Percentiles rank a stretch among this genome's conserved stretches.
Evolutionary conservation across 2,113 vertebrate genomes (phyloP).

Genomic region (Tragelaphus scriptus): DNA sequence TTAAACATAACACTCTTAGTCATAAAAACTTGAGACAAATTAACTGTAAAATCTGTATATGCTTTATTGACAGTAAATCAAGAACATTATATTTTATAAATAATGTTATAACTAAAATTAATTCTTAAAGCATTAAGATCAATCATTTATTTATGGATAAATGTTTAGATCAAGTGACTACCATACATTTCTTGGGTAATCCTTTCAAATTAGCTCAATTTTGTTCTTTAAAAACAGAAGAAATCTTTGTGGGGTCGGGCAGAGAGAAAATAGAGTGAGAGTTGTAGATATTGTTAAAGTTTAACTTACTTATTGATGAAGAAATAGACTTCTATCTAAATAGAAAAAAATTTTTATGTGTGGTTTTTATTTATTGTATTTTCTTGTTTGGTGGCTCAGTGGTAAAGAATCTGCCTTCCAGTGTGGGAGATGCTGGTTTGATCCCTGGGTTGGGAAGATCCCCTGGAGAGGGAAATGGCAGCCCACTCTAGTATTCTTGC

Average conservation of each 20-base stretch:
- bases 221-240: background rate
- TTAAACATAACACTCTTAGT: background rate
- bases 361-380: background rate
- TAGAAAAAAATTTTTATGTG: background rate
- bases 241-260: background rate
- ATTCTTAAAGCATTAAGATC: background rate
- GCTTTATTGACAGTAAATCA: background rate
- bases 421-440: background rate
- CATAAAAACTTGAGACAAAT: background rate
- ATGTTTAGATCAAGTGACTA: background rate
- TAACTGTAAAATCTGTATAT: background rate
- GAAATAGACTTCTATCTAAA: background rate
- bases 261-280: background rate
- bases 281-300: slow-evolving; percentile 23
- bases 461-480: background rate
- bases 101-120: background rate
- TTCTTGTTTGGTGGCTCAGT: background rate
- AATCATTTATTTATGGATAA: background rate
- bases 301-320: background rate
- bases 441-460: background rate
- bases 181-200: background rate
- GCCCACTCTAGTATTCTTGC: background rate
- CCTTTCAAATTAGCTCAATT: background rate
- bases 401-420: background rate
- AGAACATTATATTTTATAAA: background rate